Percentiles rank a stretch among this genome's conserved stretches.
Conservation (phyloP, 2,113 vertebrate species). For the Chlorocebus sabaeus region DNA sequence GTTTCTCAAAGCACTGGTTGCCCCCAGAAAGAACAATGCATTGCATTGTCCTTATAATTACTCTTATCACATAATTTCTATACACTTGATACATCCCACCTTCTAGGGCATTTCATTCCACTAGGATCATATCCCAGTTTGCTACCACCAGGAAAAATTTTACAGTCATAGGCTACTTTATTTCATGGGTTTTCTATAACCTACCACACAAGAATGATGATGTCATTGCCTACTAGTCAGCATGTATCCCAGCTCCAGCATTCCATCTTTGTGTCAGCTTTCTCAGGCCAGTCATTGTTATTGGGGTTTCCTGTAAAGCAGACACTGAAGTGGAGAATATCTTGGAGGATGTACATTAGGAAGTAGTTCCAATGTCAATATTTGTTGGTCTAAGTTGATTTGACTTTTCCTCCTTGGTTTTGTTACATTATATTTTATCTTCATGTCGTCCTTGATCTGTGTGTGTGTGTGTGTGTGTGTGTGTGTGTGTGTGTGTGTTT, state of each 20-base stretch:
- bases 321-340: neutral
- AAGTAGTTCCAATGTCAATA: neutral
- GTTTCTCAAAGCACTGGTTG: neutral
- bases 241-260: neutral
- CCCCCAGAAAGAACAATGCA: neutral
- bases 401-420: neutral
- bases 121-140: neutral
- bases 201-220: too few species aligned
- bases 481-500: neutral
- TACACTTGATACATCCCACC: neutral
- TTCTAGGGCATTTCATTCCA: neutral
- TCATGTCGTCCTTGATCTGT: neutral
- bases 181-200: neutral
- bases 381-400: neutral
- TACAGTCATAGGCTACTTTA: neutral
- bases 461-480: neutral
- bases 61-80: neutral
- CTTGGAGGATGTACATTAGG: neutral
- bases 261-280: neutral
- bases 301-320: neutral
- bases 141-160: neutral
- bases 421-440: neutral
- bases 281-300: neutral
- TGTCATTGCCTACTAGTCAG: neutral
- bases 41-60: neutral